phyloP scores from a whole-genome alignment of 2,888 invertebrate species.

The Mylabris sibirica region DNA sequence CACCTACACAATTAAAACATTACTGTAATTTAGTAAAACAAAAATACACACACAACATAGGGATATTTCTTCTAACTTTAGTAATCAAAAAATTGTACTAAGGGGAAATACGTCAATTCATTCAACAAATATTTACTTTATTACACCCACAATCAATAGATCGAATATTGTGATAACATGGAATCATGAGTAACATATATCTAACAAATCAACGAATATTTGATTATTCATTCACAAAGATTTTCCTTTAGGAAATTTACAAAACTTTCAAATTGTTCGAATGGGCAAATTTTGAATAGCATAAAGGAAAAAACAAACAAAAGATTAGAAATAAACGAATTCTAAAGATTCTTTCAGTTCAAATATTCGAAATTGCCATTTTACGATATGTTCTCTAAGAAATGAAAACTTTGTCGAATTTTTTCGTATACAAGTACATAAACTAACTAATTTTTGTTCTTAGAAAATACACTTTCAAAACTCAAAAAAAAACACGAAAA shows the following conservation, averaged over 20 bases:
- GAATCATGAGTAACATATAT: neutral
- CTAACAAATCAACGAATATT: too few relatives aligned
- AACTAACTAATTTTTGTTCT: neutral
- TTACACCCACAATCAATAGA: constrained; percentile 7
- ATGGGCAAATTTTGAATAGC: neutral
- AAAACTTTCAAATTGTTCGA: neutral
- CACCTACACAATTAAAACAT: constrained; percentile 7
- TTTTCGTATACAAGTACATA: neutral
- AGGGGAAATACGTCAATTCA: neutral
- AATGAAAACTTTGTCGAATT: neutral
- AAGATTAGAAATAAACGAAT: neutral
- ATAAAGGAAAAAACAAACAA: neutral
- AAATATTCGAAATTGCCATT: constrained; percentile 7
- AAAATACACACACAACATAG: neutral
- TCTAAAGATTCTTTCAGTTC: neutral
- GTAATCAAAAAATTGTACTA: neutral
- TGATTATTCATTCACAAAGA: too few relatives aligned
- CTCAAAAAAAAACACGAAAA: neutral
- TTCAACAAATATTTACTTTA: constrained; percentile 8
- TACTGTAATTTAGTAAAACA: neutral
- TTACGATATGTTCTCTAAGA: neutral
- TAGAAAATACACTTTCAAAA: neutral
- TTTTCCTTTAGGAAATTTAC: neutral
- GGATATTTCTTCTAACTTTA: neutral
- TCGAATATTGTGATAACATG: neutral